Conservation (phyloP, 2,888 invertebrate species). For the Cybosia mesomella region DNA sequence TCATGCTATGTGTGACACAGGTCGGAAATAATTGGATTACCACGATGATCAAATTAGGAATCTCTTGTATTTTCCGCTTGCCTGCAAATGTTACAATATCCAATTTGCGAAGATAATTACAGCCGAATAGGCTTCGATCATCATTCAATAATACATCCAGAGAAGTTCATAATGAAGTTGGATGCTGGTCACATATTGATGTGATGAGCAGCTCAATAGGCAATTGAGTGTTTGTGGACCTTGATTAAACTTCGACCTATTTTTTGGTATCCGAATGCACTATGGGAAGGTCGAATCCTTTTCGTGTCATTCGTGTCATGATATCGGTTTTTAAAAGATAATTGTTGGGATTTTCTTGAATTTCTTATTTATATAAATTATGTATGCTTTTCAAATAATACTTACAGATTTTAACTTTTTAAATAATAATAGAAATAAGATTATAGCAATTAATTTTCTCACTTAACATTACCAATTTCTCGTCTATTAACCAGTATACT, state of each 20-base stretch:
- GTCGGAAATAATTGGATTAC: conserved; percentile 76
- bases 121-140: conserved; percentile 4
- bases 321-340: too few relatives aligned
- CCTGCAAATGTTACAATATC: conserved; percentile 59
- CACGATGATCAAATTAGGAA: conserved; percentile 78
- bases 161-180: conserved; percentile 2
- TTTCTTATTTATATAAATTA: too few relatives aligned
- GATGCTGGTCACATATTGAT: neutral
- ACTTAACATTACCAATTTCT: too few relatives aligned
- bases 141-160: conserved; percentile 27
- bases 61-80: conserved; percentile 72
- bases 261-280: too few relatives aligned
- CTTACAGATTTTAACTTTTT: too few relatives aligned
- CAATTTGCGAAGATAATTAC: conserved; percentile 57
- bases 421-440: too few relatives aligned
- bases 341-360: too few relatives aligned
- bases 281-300: too few relatives aligned
- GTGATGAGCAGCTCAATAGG: neutral
- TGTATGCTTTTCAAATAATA: too few relatives aligned
- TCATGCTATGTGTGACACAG: conserved; percentile 58
- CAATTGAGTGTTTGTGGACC: neutral
- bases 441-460: too few relatives aligned
- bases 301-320: too few relatives aligned
- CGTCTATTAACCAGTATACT: too few relatives aligned
- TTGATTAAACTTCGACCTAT: neutral